A percentile compares a stretch with the other conserved stretches of the same genome.
Conservation (phyloP, 2,113 vertebrate genomes). For the Phylloscopus trochiloides region DNA sequence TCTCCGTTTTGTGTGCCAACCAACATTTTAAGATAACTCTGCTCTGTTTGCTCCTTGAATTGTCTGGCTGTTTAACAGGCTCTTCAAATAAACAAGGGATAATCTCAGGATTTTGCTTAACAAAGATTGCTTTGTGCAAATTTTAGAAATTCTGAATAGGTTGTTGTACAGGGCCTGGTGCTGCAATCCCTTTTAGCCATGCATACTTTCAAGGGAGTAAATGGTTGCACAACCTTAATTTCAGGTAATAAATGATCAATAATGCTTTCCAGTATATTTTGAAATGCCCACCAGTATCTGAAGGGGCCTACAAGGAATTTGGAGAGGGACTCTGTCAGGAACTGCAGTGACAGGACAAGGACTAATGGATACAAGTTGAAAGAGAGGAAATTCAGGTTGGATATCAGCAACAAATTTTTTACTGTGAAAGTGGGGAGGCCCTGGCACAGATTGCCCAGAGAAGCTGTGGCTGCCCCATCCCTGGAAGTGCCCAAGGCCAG, state of each 20-base stretch:
- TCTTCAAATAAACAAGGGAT: constrained; percentile 39
- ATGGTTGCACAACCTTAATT: neutral
- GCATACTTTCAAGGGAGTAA: neutral
- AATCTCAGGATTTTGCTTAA: constrained; percentile 33
- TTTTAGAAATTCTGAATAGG: neutral
- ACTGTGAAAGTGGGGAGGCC: neutral
- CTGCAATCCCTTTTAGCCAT: neutral
- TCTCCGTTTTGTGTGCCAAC: neutral
- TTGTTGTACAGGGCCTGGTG: neutral
- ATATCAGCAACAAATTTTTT: neutral
- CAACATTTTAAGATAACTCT: constrained; percentile 51
- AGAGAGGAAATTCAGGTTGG: neutral
- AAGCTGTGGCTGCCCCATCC: neutral
- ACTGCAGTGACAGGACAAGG: neutral
- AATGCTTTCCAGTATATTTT: neutral
- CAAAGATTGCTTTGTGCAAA: constrained; percentile 32
- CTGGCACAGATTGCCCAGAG: neutral
- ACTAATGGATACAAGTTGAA: neutral
- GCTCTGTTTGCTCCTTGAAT: constrained; percentile 32
- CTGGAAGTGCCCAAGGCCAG: rapidly evolving
- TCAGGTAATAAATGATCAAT: neutral
- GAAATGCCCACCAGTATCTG: neutral
- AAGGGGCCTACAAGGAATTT: neutral
- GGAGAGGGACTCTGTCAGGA: neutral
- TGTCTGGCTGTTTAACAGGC: constrained; percentile 30